Evolutionary conservation across 2,113 vertebrate genomes (phyloP).

Genomic region (Amblyopsis rosae): DNA sequence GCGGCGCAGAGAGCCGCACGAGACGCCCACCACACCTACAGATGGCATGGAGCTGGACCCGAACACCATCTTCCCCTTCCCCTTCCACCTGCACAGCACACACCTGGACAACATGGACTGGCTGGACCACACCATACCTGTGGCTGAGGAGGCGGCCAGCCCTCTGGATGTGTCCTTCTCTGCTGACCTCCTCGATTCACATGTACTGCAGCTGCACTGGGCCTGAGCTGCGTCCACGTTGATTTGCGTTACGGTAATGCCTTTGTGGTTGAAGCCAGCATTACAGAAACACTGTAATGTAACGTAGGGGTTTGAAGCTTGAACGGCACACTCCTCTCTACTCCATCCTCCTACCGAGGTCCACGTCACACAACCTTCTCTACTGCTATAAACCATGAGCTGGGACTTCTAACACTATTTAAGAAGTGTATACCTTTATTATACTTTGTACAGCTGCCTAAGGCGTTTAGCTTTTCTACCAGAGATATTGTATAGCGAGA

Average conservation of each 20-base stretch:
- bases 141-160: conserved; percentile 81
- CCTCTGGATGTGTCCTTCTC: conserved; percentile 81
- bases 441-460: background rate
- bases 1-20: conserved; percentile 83
- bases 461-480: background rate
- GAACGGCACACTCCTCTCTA: too few relatives aligned
- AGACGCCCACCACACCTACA: conserved; percentile 83
- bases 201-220: conserved; percentile 90
- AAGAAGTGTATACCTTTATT: too few relatives aligned
- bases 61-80: conserved; percentile 42
- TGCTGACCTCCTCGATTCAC: conserved; percentile 89
- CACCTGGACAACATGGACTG: conserved; percentile 95
- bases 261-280: too few relatives aligned
- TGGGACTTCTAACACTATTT: too few relatives aligned
- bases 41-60: conserved; percentile 84
- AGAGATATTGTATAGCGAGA: conserved; percentile 11
- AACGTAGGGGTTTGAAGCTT: too few relatives aligned
- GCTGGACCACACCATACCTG: conserved; percentile 91
- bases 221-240: conserved; percentile 73
- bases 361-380: too few relatives aligned
- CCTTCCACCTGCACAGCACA: conserved; percentile 82
- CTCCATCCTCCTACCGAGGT: too few relatives aligned
- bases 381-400: too few relatives aligned
- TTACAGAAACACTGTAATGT: too few relatives aligned
- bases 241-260: too few relatives aligned